Evolutionary conservation across 2,797 vertebrate genomes (phyloP), one percentile per base, ranked within the genome.

Genomic region (Poeciliopsis infans): DNA sequence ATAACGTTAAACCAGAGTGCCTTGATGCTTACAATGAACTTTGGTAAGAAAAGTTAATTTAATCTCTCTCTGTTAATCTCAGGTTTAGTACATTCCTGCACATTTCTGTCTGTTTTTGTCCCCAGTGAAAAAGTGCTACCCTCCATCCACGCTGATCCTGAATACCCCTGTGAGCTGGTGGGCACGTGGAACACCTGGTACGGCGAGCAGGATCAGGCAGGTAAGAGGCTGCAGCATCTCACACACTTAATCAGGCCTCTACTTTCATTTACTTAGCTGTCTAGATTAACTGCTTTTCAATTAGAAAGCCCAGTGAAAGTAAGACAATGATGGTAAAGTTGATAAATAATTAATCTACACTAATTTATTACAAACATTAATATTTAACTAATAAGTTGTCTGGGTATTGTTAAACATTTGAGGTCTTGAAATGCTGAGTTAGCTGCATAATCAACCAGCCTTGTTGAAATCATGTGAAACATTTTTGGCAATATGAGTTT

Each of bases 161-260:
- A 98, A 66, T 99, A 98, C 90, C 97, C 98, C 10, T 99, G 98
- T 95, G 96, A 98, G 89, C 95, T 99, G 89, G 97, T 99, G 93
- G 98, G 98, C 73, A 99, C 97, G 76, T 99, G 98, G 98, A 99
- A 99, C 95, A 99, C 98, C 23, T 99, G 98, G 98, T 99, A 99
- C 66, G 98, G 98, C 90, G 98, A 99, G 89, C 98, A 99, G 92
- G 98, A 99, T 93, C 98, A 99, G 94, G 98, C 98, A 93, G 98
- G 98, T 99, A 95, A 93, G 96, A 72, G 23, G 51, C n/a, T 1
- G 1, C 8, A 87, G 4, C 13, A 6, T 36, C 25, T 61, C 4
- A n/a, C 3, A 75, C 39, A 7, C 20, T 75, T 23, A 57, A 8
- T 55, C 55, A 57, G 15, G 8, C 46, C 18, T 15, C 7, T 43